Base-by-base conservation (phyloP, 2,113 vertebrate species). In the Brachypodius melanocephalos region DNA sequence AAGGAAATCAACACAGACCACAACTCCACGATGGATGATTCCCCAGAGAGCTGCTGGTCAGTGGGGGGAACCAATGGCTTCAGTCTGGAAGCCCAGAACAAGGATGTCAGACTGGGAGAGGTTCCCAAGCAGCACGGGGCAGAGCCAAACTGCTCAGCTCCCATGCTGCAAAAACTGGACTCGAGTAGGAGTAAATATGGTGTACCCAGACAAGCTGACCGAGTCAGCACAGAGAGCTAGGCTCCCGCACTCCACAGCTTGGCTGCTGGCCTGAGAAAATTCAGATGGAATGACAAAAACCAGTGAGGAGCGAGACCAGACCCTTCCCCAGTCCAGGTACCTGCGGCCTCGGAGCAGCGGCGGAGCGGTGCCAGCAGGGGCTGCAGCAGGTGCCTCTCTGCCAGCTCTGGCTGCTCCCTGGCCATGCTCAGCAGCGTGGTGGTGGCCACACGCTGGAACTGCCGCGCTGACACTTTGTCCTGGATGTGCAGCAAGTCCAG, bases 401-500 rank as follows among this genome's bases (percentile, higher is more conserved):
- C 98, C 90, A 99, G 96, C 57, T 97, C 46, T 9, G 98, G 98
- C 77, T 95, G 97, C 89, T 98, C 98, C 94, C 98, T 98, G 15
- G 91, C 97, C 97, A 99, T 94, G 62, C 94, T 97, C 51, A 99
- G 96, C 55, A 97, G 96, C 0, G 98, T 97, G 20, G 97, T 98
- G 69, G 98, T 98, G 87, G 99, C 99, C 84, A 99, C 98, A 19
- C 98, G 97, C 97, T 99, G 99, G 90, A 99, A 99, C 93, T 99
- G 99, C 45, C 71, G 98, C 0, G 98, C 98, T 2, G 98, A 97
- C 90, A 96, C 85, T 65, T 98, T 98, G 97, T 99, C 99, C 96
- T 96, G 98, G 85, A 99, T 97, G 97, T 98, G 99, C 77, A 99
- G 97, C 74, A 99, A 97, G 69, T 98, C 98, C 31, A 99, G 95